Evolutionary conservation across 2,888 invertebrate species (phyloP), one percentile per base, ranked within the genome.

Genomic region (Phorcus lineatus): DNA sequence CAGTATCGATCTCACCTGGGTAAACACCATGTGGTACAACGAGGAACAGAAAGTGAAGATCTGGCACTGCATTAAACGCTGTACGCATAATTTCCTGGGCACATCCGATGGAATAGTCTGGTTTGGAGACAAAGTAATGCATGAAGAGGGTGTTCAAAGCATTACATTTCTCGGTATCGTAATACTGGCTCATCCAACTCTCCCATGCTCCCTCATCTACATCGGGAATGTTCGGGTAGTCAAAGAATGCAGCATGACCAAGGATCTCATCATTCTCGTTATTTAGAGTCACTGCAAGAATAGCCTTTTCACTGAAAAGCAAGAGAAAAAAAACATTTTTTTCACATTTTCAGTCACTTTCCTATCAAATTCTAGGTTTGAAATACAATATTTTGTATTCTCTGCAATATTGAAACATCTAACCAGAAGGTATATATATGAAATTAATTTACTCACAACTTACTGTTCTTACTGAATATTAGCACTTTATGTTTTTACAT

Each of bases 181-280:
- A 91, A 36, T 84, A 80, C 16, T 79, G 78, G 57, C 84, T 84
- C 77, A 92, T 82, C 92, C 92, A 92, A 3, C 84, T 78, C 74
- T 92, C 91, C 92, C 93, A 92, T 1, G 86, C 87, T 13, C 90
- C 90, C 67, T 87, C 86, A 77, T 92, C 90, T 17, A 92, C 89
- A 74, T 80, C 85, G 4, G 83, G 77, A 19, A 90, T 52, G 82
- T 93, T 92, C 2, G 93, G 93, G 83, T 92, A 93, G 83, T 93
- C 93, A 85, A 92, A 90, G 82, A 93, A 93, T 16, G 92, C 91
- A 36, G 92, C 92, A 89, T 93, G 92, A 3, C 92, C 93, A 62
- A 93, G 85, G 47, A 93, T 90, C 76, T 92, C 91, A 66, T 93
- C 92, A 54, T 87, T 87, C 17, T 91, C 91, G 86, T 92, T 92